Percentiles rank a stretch among this genome's conserved stretches.
These are phyloP conservation scores for Lagocephalus sceleratus DNA, from an alignment of 2,797 vertebrate genomes.

Conservation along the genomic window DNA sequence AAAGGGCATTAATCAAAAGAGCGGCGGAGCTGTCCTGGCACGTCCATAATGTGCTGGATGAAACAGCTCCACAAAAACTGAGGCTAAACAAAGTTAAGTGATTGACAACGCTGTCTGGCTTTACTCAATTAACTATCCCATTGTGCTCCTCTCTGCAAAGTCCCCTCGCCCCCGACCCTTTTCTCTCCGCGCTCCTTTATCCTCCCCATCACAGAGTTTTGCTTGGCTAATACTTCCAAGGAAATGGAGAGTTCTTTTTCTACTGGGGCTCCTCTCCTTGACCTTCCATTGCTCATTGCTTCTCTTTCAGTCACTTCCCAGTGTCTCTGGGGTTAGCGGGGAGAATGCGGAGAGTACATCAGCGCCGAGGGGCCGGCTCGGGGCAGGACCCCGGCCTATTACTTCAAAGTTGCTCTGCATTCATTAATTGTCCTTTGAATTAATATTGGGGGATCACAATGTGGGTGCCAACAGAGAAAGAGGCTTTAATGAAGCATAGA, in stretches of 20 bases:
- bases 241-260: slow-evolving; percentile 94
- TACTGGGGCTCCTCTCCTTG: slow-evolving; percentile 97
- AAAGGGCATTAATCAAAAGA: slow-evolving; percentile 58
- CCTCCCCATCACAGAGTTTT: slow-evolving; percentile 85
- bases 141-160: slow-evolving; percentile 91
- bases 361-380: slow-evolving; percentile 91
- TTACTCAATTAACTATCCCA: slow-evolving; percentile 99
- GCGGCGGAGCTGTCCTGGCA: slow-evolving; percentile 38
- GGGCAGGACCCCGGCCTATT: slow-evolving; percentile 89
- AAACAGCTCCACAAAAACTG: slow-evolving; percentile 66
- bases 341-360: slow-evolving; percentile 97
- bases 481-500: slow-evolving; percentile 99
- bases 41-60: slow-evolving; percentile 58
- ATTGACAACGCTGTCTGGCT: slow-evolving; percentile 99
- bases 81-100: slow-evolving; percentile 97
- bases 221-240: slow-evolving; percentile 99
- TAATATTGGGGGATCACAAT: slow-evolving; percentile 99
- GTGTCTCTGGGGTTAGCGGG: slow-evolving; percentile 72
- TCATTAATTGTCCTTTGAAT: slow-evolving; percentile 99
- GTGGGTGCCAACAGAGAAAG: slow-evolving; percentile 97
- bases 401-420: slow-evolving; percentile 99
- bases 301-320: slow-evolving; percentile 91
- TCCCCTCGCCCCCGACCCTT: slow-evolving; percentile 69
- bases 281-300: slow-evolving; percentile 95
- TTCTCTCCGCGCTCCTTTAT: slow-evolving; percentile 78